Evolutionary conservation across 2,888 invertebrate species (phyloP), one percentile per base, ranked within the genome.

Genomic region (Quadriops clusia): DNA sequence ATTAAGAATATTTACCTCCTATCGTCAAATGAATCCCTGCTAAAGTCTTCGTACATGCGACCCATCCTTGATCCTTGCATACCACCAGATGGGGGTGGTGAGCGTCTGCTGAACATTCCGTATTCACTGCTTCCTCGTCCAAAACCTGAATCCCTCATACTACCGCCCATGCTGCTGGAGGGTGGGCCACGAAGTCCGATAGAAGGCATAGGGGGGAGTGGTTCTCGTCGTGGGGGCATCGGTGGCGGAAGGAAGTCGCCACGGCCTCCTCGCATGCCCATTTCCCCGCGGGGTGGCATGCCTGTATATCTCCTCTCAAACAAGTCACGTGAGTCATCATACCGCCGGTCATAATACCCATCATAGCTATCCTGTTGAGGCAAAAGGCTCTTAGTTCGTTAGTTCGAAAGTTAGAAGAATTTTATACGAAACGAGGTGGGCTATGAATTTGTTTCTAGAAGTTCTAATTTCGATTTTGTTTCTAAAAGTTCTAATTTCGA

Each of bases 1-100:
- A 10, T 13, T 26, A 21, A 20, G 22, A 2, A 21, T 50, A 58
- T 61, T 65, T 63, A 79, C 79, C 79, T 77, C 61, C 85, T 76
- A 53, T 86, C 85, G 64, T 86, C 85, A 63, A 85, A 86, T 26
- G 83, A 79, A 64, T 86, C 85, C 45, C 85, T 71, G 64, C 84
- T 85, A 60, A 85, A 86, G 64, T 85, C 85, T 65, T 86, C 85
- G 62, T 83, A 85, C 68, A 83, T 78, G 51, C 79, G 74, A 67
- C 58, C 57, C 47, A 54, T 55, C 21, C 59, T 48, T 7, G 56
- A 53, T n/a, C 59, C 53, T 25, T 53, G 49, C 41, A 58, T 45
- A 18, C 50, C 46, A 16, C 51, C 46, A 17, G 54, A 46, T 4
- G 83, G 80, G 46, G 85, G 83, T 46, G 84, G 83, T 45, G 83